Conservation (phyloP, 2,797 vertebrate genomes). For the Chanos chanos region DNA sequence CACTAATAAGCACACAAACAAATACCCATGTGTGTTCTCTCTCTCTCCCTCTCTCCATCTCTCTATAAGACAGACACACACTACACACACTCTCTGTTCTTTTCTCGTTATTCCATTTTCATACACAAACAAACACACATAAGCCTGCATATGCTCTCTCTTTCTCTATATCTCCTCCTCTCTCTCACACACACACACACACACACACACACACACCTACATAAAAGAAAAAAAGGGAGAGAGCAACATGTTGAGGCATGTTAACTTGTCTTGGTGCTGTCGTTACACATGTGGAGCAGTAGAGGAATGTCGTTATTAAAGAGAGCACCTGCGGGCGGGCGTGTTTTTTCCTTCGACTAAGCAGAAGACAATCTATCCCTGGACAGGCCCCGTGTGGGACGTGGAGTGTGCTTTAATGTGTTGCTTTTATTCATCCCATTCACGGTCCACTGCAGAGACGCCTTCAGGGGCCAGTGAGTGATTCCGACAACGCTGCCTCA, state of each 20-base stretch:
- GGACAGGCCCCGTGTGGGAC: conserved; percentile 53
- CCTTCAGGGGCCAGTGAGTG: conserved; percentile 76
- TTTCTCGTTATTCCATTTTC: too few species aligned
- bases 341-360: conserved; percentile 56
- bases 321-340: conserved; percentile 66
- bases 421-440: conserved; percentile 74
- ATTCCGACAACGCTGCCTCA: conserved; percentile 78
- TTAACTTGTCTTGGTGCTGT: conserved; percentile 52
- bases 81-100: too few species aligned
- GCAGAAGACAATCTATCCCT: conserved; percentile 60
- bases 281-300: conserved; percentile 46
- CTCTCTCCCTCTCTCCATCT: too few species aligned
- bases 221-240: conserved; percentile 24
- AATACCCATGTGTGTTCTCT: too few species aligned
- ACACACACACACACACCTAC: conserved; percentile 15
- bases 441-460: conserved; percentile 62
- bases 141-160: too few species aligned
- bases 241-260: conserved; percentile 46
- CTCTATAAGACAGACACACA: too few species aligned
- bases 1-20: too few species aligned
- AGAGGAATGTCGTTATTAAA: conserved; percentile 66
- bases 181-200: conserved; percentile 4
- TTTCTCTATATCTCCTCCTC: too few species aligned
- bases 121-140: too few species aligned
- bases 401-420: conserved; percentile 67